Conservation (phyloP, 2,113 vertebrate species). For the Haplochromis vanheusdeni region DNA sequence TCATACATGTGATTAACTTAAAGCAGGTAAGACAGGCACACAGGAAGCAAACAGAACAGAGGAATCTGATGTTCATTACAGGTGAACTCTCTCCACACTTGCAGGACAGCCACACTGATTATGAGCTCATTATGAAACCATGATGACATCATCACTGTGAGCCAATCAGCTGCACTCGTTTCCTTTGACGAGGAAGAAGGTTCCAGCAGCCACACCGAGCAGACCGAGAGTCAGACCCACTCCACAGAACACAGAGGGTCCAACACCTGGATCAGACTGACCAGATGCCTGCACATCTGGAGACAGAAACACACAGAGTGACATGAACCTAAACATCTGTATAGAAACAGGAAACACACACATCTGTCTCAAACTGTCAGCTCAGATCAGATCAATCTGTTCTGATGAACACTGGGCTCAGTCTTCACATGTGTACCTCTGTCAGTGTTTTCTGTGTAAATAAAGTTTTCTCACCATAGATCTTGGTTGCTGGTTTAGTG, state of each 20-base stretch:
- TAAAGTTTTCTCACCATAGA: slow-evolving; percentile 68
- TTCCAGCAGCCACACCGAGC: neutral
- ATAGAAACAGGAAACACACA: fast-evolving
- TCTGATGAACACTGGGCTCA: fast-evolving
- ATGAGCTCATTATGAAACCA: fast-evolving
- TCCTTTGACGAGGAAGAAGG: neutral
- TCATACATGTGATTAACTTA: too few species aligned
- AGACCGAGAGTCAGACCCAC: neutral
- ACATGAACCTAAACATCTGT: fast-evolving
- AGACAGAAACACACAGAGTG: fast-evolving
- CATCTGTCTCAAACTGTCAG: neutral
- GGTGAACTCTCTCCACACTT: too few species aligned
- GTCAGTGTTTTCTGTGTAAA: fast-evolving
- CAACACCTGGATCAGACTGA: neutral
- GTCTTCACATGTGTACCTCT: fast-evolving
- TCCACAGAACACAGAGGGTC: neutral
- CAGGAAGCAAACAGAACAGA: too few species aligned
- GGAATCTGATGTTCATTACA: too few species aligned
- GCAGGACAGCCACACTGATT: fast-evolving
- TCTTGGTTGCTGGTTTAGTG: neutral
- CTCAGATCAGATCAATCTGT: fast-evolving
- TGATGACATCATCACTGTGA: fast-evolving
- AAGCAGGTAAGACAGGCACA: too few species aligned
- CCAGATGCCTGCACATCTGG: fast-evolving
- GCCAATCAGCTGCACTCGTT: neutral